Base-by-base conservation (phyloP, 2,888 invertebrate genomes). In the Leptinotarsa peninsularis region DNA sequence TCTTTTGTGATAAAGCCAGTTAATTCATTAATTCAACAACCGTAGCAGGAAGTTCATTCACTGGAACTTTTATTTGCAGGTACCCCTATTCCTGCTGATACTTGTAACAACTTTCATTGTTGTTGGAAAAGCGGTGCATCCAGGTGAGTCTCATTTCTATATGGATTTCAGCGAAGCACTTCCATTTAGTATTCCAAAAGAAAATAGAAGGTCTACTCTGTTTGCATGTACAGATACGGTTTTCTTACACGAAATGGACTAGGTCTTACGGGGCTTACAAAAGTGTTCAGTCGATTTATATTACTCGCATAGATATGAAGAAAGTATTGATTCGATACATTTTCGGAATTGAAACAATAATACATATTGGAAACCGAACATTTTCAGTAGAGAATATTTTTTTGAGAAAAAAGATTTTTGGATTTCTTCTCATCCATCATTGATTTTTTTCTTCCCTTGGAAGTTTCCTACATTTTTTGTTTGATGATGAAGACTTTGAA, bases 111-210 rank as follows among this genome's bases (percentile, higher is more conserved):
- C 86, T 76, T 86, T 88, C 83, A 85, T 87, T 80, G 85, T 85
- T 76, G 85, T 86, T 73, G 86, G 85, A 73, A 83, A 86, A 78
- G 87, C 88, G 49, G 88, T 88, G 54, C 88, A 89, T 84, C 89
- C 89, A 80, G 88, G 89, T 89, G 83, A 85, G 81, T 67, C 21
- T 73, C 10, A 23, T 67, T 52, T 67, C 17, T 21, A 52, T 67
- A 50, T 23, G 49, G 49, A 67, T 67, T 67, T 17, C 67, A 15
- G 17, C 14, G 13, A 54, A 54, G 54, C 54, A 17, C 23, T 23
- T 15, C 27, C 27, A 23, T 50, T 68, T 18, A 23, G 4, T 27
- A 49, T 54, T 68, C n/a, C 17, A 52, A 15, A 21, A 68, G 68
- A 13, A n/a, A 68, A 50, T 21, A 17, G 33, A 4, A 27, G 4